Evolutionary conservation across 2,113 vertebrate genomes (phyloP), one percentile per base, ranked within the genome.

Genomic region (Girardinichthys multiradiatus): DNA sequence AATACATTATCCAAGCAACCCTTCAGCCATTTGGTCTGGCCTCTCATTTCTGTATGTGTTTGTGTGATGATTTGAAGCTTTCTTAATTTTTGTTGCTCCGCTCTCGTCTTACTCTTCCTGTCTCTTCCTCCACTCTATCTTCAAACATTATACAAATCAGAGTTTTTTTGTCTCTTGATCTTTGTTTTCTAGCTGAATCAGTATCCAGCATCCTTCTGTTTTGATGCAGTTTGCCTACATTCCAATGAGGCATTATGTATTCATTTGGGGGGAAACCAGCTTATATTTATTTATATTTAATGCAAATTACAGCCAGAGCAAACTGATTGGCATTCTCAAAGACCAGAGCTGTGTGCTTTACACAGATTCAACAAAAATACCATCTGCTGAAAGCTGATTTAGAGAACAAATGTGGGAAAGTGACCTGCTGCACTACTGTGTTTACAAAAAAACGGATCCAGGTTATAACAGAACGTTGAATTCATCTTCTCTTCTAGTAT

Each of bases 1-100:
- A 90, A 91, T 91, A 89, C 86, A 91, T 92, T 92, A 90, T 94
- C 92, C 83, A 93, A 92, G 90, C 82, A 90, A 89, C 89, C 91
- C 91, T 88, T 92, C 86, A 89, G 92, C 91, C 90, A 91, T 93
- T 93, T 92, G 87, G 83, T 92, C 90, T 90, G 89, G 85, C 76
- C 77, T 87, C 74, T 90, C 77, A 45, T 80, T 64, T 82, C 64
- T 70, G n/a, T 63, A 9, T 29, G 63, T 57, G 68, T 28, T 33
- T 17, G 19, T 45, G 39, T 69, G 39, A 63, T 84, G 28, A 86
- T 84, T 82, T 76, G 63, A 76, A 70, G 63, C 72, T 65, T 86
- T 90, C 71, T 83, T 86, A 76, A 76, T 84, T 77, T 86, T 76
- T 77, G 45, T 78, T 74, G 70, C 68, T 77, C 59, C 72, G 67